A percentile compares a stretch with the other conserved stretches of the same genome.
These are phyloP conservation scores for Apis dorsata DNA, from an alignment of 1,140 invertebrate species.

Conservation along the genomic window DNA sequence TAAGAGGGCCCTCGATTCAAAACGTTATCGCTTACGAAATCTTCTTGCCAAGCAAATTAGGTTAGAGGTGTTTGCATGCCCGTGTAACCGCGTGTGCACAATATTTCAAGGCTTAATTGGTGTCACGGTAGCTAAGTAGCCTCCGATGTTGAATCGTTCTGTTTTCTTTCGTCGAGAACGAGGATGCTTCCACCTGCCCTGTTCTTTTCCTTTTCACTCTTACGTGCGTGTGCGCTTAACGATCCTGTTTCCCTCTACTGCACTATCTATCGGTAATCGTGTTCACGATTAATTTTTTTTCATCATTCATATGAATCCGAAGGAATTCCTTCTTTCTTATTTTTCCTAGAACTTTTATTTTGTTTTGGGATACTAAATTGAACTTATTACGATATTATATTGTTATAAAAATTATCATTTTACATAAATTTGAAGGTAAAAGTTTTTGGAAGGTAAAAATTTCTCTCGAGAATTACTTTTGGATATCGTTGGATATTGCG, in stretches of 20 bases:
- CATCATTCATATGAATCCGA: background rate
- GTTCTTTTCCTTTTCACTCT: background rate
- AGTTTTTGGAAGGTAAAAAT: too few relatives aligned
- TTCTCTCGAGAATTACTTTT: too few relatives aligned
- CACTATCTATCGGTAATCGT: background rate
- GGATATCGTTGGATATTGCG: too few relatives aligned
- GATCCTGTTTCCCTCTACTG: background rate
- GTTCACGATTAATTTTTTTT: background rate
- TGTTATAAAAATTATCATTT: too few relatives aligned
- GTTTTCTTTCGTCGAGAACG: slow-evolving; percentile 29
- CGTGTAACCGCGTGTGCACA: slow-evolving; percentile 35
- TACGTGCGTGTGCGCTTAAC: background rate
- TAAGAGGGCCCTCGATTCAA: slow-evolving; percentile 25
- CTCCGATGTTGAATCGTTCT: slow-evolving; percentile 21
- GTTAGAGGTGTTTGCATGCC: slow-evolving; percentile 46
- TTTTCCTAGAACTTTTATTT: too few relatives aligned
- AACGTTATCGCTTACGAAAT: slow-evolving; percentile 43
- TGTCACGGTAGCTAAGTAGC: slow-evolving; percentile 29
- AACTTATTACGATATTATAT: too few relatives aligned
- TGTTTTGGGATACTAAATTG: too few relatives aligned
- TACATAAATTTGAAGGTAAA: too few relatives aligned
- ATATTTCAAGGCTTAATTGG: slow-evolving; percentile 47
- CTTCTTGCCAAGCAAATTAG: slow-evolving; percentile 34
- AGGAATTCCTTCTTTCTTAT: background rate
- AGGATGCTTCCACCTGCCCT: background rate